Evolutionary conservation across 2,113 vertebrate genomes (phyloP).

Genomic region (Crotalus horridus): DNA sequence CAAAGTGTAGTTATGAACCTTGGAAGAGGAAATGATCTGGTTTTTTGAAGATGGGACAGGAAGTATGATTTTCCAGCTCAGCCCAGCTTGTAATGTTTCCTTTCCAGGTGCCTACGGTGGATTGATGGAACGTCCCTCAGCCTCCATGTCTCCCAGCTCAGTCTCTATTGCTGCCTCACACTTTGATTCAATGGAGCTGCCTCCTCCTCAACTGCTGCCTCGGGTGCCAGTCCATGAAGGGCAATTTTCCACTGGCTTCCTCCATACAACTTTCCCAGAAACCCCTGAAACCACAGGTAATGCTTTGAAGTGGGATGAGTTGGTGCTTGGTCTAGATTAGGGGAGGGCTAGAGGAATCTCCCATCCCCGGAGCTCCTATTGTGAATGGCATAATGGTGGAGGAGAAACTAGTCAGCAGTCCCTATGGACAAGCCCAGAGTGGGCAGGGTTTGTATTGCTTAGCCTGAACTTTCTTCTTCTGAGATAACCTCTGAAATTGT

Average conservation of each 20-base stretch:
- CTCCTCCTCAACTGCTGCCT: conserved; percentile 86
- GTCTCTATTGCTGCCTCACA: conserved; percentile 70
- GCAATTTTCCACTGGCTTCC: conserved; percentile 73
- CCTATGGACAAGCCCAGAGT: background rate
- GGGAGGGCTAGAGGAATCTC: background rate
- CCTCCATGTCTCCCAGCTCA: conserved; percentile 67
- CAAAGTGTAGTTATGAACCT: background rate
- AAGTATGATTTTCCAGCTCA: background rate
- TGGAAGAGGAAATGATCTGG: background rate
- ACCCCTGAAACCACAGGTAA: conserved; percentile 84
- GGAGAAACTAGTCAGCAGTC: background rate
- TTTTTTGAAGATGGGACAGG: background rate
- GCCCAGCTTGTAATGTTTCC: background rate
- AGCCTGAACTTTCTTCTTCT: background rate
- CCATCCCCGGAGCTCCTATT: background rate
- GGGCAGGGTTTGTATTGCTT: background rate
- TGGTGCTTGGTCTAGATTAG: background rate
- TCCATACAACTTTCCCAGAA: conserved; percentile 75
- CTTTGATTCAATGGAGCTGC: conserved; percentile 81
- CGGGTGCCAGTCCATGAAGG: conserved; percentile 85
- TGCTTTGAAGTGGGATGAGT: background rate
- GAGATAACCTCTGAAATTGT: background rate
- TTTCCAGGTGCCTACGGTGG: conserved; percentile 83
- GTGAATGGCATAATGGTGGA: background rate
- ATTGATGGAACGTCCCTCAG: conserved; percentile 67